phyloP scores from a whole-genome alignment of 2,888 invertebrate genomes.

The Drosophila colorata region DNA sequence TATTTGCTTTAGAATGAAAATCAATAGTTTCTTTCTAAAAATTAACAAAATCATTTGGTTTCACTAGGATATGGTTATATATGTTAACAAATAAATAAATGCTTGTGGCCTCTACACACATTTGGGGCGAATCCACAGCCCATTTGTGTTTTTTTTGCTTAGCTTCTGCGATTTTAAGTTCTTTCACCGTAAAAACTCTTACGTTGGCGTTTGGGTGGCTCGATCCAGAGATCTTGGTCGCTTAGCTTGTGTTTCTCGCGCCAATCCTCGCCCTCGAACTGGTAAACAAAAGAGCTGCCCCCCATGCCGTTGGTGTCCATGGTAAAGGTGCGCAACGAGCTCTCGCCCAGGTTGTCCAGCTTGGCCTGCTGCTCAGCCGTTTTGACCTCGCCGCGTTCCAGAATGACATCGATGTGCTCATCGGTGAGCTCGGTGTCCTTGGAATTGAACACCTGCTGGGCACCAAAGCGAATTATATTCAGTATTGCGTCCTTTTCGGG shows the following conservation, averaged over 20 bases:
- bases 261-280: conserved; percentile 99
- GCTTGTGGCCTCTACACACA: not conserved
- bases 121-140: too few species aligned
- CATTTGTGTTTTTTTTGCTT: not conserved
- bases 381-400: conserved; percentile 95
- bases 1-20: not conserved
- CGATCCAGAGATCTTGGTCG: conserved; percentile 97
- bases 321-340: conserved; percentile 95
- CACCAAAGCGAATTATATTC: conserved; percentile 99
- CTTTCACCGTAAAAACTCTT: conserved; percentile 87
- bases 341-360: conserved; percentile 94
- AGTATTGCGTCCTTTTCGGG: conserved; percentile 99
- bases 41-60: not conserved
- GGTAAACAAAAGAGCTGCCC: conserved; percentile 94
- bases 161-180: not conserved
- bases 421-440: conserved; percentile 98
- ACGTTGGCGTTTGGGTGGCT: conserved; percentile 99
- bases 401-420: conserved; percentile 97
- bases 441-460: conserved; percentile 98
- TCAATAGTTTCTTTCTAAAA: not conserved
- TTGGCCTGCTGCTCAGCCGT: conserved; percentile 96
- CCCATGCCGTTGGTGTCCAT: conserved; percentile 89
- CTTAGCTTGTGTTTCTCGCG: conserved; percentile 94
- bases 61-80: not conserved
- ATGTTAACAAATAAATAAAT: too few species aligned